phyloP scores from a whole-genome alignment of 2,888 invertebrate genomes.

The Ceramica pisi region DNA sequence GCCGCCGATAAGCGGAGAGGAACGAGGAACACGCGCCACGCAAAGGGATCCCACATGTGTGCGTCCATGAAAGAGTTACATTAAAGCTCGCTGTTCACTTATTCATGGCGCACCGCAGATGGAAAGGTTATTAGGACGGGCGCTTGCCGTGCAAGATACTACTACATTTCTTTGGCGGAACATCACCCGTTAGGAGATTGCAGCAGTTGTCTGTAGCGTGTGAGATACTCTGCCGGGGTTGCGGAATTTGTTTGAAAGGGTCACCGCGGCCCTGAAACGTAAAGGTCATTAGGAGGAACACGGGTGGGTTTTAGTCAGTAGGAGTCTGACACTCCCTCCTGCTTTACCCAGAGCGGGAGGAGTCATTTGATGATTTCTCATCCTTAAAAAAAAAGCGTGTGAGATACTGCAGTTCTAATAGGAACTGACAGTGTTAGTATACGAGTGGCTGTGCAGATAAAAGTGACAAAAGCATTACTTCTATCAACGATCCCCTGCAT shows the following conservation, averaged over 20 bases:
- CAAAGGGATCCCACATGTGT: slow-evolving; percentile 76
- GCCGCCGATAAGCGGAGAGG: slow-evolving; percentile 70
- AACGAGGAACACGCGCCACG: slow-evolving; percentile 74
- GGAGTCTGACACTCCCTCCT: too few species aligned
- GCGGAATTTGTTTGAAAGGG: too few species aligned
- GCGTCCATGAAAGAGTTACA: slow-evolving; percentile 85
- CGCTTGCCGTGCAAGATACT: slow-evolving; percentile 42
- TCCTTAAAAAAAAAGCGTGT: too few species aligned
- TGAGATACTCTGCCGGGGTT: too few species aligned
- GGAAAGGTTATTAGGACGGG: slow-evolving; percentile 73
- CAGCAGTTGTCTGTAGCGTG: not conserved
- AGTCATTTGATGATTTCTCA: too few species aligned
- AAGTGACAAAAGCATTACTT: too few species aligned
- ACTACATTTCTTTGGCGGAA: slow-evolving; percentile 13
- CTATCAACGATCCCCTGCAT: not conserved
- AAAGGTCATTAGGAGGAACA: too few species aligned
- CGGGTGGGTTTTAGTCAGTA: too few species aligned
- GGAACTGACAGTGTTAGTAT: too few species aligned
- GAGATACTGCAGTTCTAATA: not conserved
- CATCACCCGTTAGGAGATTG: not conserved
- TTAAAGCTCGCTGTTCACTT: slow-evolving; percentile 81
- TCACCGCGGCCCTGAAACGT: too few species aligned
- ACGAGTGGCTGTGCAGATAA: too few species aligned
- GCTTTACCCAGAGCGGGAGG: too few species aligned
- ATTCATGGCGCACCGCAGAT: slow-evolving; percentile 77